Evolutionary conservation across 2,888 invertebrate genomes (phyloP).

Genomic region (Resseliella maxima): DNA sequence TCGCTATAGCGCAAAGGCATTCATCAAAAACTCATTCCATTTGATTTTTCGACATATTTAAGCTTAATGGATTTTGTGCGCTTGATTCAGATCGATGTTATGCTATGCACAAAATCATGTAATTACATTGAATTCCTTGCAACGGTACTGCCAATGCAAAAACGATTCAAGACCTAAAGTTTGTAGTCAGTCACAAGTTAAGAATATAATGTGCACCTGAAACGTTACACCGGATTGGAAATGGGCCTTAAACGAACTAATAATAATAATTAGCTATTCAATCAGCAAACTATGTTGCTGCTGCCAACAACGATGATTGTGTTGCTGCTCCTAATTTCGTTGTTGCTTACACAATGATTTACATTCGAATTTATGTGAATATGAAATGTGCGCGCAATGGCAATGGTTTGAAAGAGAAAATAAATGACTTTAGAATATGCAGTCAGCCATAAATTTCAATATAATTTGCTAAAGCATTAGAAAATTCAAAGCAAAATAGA

Average conservation of each 20-base stretch:
- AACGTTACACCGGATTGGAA: background rate
- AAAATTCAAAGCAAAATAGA: background rate
- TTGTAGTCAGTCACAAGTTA: too few species aligned
- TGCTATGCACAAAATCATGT: background rate
- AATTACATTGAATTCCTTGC: slow-evolving; percentile 36
- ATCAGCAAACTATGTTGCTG: slow-evolving; percentile 24
- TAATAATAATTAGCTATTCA: slow-evolving; percentile 48
- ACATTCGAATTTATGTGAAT: background rate
- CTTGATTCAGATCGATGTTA: background rate
- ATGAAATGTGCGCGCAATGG: background rate
- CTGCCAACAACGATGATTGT: background rate
- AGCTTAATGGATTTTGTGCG: slow-evolving; percentile 18
- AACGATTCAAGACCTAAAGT: too few species aligned
- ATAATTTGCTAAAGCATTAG: slow-evolving; percentile 33
- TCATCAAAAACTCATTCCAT: slow-evolving; percentile 9
- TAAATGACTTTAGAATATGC: slow-evolving; percentile 43
- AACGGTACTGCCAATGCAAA: slow-evolving; percentile 33
- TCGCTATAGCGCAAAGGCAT: too few species aligned
- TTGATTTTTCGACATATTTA: slow-evolving; percentile 1
- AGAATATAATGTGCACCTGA: background rate
- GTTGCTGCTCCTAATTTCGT: slow-evolving; percentile 6
- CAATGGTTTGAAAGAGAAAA: slow-evolving; percentile 33
- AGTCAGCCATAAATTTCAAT: slow-evolving; percentile 54
- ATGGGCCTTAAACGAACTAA: slow-evolving; percentile 14
- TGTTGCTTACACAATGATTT: background rate